Percentiles rank a stretch among this genome's conserved stretches.
Conservation (phyloP, 2,797 vertebrate genomes). For the Hippopotamyrus pictus region DNA sequence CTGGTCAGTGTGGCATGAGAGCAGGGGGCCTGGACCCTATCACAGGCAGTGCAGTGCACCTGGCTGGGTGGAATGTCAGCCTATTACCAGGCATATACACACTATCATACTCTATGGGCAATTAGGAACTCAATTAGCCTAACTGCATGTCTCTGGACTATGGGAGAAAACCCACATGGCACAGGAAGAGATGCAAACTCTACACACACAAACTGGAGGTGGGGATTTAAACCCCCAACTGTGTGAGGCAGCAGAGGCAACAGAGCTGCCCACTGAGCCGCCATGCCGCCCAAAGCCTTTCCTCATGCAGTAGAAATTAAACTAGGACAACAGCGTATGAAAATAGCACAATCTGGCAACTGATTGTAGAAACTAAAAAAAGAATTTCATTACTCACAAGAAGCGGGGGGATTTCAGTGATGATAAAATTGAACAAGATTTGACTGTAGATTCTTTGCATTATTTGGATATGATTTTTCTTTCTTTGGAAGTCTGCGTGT, state of each 20-base stretch:
- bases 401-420: neutral
- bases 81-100: neutral
- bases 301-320: neutral
- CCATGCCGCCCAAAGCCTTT: neutral
- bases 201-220: neutral
- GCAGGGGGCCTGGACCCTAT: neutral
- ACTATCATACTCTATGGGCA: neutral
- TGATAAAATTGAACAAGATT: neutral
- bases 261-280: neutral
- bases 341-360: constrained; percentile 1
- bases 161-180: neutral
- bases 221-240: neutral
- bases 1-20: neutral
- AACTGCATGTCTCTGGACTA: neutral
- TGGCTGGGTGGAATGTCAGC: neutral
- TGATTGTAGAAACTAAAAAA: constrained; percentile 2
- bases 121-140: neutral
- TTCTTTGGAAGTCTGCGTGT: neutral
- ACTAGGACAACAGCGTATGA: neutral
- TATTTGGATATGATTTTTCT: neutral
- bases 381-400: neutral
- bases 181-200: neutral
- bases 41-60: neutral
- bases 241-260: neutral
- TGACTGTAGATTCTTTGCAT: neutral